A percentile compares a stretch with the other conserved stretches of the same genome.
Evolutionary conservation across 2,797 vertebrate species (phyloP).

Genomic region (Hemitrygon akajei): DNA sequence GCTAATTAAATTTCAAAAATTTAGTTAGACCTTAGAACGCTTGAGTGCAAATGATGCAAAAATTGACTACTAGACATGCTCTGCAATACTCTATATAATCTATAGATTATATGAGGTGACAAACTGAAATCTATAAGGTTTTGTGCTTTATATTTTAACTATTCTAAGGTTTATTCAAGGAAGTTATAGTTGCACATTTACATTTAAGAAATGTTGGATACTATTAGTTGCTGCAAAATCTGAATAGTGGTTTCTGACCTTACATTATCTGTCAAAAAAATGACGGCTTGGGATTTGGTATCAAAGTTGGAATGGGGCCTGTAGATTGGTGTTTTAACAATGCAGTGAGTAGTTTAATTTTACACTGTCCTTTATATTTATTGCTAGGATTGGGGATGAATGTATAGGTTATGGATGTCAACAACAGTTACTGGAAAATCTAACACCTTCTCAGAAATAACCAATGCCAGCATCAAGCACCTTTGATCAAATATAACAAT

Average conservation of each 20-base stretch:
- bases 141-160: neutral
- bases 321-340: neutral
- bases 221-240: neutral
- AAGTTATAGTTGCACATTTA: neutral
- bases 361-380: neutral
- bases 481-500: neutral
- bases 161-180: slow-evolving; percentile 3
- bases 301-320: neutral
- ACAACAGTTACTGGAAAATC: neutral
- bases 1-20: slow-evolving; percentile 97
- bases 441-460: neutral
- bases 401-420: neutral
- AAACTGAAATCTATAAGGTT: neutral
- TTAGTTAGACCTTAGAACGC: slow-evolving; percentile 68
- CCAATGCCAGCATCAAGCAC: neutral
- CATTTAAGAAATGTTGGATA: neutral
- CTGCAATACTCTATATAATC: slow-evolving; percentile 8
- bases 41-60: slow-evolving; percentile 16
- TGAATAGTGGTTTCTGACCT: neutral
- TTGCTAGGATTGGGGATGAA: neutral
- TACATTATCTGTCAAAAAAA: neutral
- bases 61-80: neutral
- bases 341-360: neutral
- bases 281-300: neutral
- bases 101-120: neutral